phyloP scores from a whole-genome alignment of 2,797 vertebrate genomes.

The Enteromius viviparus region DNA sequence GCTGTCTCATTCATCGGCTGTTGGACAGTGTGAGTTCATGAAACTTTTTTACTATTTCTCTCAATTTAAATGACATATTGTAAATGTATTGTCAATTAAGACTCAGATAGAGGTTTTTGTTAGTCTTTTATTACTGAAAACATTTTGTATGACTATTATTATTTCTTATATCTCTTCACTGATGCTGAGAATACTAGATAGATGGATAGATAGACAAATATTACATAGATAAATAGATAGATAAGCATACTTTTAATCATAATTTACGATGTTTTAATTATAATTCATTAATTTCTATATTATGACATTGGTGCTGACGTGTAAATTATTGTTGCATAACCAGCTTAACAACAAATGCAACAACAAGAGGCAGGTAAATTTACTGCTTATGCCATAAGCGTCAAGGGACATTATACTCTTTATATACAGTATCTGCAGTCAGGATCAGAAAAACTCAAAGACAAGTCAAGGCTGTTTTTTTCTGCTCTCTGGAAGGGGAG shows the following conservation, averaged over 20 bases:
- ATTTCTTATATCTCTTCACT: neutral
- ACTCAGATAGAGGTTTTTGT: neutral
- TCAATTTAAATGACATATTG: neutral
- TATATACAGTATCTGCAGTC: neutral
- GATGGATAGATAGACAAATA: neutral
- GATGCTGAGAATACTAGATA: neutral
- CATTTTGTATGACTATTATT: neutral
- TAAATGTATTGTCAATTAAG: neutral
- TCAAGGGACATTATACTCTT: neutral
- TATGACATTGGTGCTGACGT: conserved; percentile 1
- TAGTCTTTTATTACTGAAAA: neutral
- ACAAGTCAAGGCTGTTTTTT: neutral
- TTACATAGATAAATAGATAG: neutral
- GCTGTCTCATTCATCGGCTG: conserved; percentile 78
- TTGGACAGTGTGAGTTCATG: conserved; percentile 79
- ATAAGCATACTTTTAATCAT: neutral
- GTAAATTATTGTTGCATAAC: conserved; percentile 20
- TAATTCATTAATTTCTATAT: neutral
- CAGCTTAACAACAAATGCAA: neutral
- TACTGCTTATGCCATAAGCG: neutral
- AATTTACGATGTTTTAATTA: neutral
- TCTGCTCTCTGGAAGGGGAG: neutral
- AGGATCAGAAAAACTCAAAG: neutral
- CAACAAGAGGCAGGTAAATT: neutral
- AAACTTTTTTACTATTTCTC: conserved; percentile 13